Evolutionary conservation across 2,797 vertebrate species (phyloP), one percentile per base, ranked within the genome.

Genomic region (Characodon lateralis): DNA sequence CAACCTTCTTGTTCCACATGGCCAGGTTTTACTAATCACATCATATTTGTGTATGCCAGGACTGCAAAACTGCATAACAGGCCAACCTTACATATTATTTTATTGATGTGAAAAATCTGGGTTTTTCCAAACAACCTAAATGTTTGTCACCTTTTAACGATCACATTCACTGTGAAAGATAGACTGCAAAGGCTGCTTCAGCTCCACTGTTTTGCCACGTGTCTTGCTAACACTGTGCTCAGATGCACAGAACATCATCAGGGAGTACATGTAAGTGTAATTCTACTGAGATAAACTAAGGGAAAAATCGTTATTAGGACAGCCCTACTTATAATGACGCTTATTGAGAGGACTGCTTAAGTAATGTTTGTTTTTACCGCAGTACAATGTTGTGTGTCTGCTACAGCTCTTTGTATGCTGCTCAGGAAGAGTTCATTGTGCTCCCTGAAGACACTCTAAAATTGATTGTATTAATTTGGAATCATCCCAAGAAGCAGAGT

Each of bases 381-480:
- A 63, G 35, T 59, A 59, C n/a, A 26, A 1, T 77, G 53, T 69
- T 16, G 6, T 31, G 43, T 65, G 46, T 70, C 58, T 14, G 43
- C 63, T 63, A 51, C 28, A 22, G 72, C 65, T 26, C 70, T 39
- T 22, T 68, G 2, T 22, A 69, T 65, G 74, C 58, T 22, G 39
- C 24, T n/a, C n/a, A 58, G 31, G 6, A 12, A 28, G 39, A 48
- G 28, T 78, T 51, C 28, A 50, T 78, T 76, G n/a, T 76, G 13
- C 35, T 43, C 71, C 73, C 66, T 18, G 53, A 31, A 35, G 66
- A 84, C 71, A 71, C 68, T 55, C 56, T 14, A 59, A 51, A 68
- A 72, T 65, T 78, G 51, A 83, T 78, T 71, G 50, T 48, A 56
- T 72, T 77, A 74, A 87, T 85, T 78, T 78, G 65, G 3, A 18